A percentile compares a stretch with the other conserved stretches of the same genome.
Evolutionary conservation across 2,797 vertebrate species (phyloP).

Genomic region (Acipenser oxyrinchus): DNA sequence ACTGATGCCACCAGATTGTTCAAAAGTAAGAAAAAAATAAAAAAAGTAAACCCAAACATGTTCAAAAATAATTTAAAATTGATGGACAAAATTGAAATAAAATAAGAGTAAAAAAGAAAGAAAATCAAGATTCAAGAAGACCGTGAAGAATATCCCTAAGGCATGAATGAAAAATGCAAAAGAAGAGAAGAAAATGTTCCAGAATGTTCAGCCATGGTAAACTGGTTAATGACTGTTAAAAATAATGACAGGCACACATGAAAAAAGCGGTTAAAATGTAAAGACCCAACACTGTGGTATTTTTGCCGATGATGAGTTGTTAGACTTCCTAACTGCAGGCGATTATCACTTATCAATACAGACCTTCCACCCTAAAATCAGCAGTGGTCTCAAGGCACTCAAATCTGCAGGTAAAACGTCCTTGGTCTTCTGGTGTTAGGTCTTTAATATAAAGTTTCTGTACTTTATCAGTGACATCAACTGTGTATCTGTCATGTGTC

Average conservation of each 20-base stretch:
- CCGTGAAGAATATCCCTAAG: too few relatives aligned
- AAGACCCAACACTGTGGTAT: not conserved
- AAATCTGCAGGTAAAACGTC: slow-evolving; percentile 79
- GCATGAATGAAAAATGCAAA: too few relatives aligned
- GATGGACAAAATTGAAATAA: slow-evolving; percentile 17
- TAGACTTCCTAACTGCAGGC: slow-evolving; percentile 29
- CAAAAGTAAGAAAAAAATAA: not conserved
- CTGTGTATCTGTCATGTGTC: slow-evolving; percentile 72
- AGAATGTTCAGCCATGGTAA: not conserved
- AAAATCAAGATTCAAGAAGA: slow-evolving; percentile 5
- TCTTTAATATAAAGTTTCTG: slow-evolving; percentile 87
- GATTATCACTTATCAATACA: slow-evolving; percentile 43
- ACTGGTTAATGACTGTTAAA: slow-evolving; percentile 34
- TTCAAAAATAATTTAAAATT: too few relatives aligned
- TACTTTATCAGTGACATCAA: slow-evolving; percentile 80
- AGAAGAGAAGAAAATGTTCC: too few relatives aligned
- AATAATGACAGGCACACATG: slow-evolving; percentile 18
- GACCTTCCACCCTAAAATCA: slow-evolving; percentile 91
- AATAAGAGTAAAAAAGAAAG: slow-evolving; percentile 26
- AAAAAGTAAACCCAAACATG: too few relatives aligned
- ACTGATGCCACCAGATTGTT: too few relatives aligned
- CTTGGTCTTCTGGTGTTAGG: slow-evolving; percentile 82
- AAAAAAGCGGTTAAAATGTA: slow-evolving; percentile 61
- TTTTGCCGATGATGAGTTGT: slow-evolving; percentile 16
- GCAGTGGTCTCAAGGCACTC: slow-evolving; percentile 81